These are phyloP conservation scores for Sebastes elongatus DNA, from an alignment of 2,797 vertebrate genomes.

Conservation along the genomic window DNA sequence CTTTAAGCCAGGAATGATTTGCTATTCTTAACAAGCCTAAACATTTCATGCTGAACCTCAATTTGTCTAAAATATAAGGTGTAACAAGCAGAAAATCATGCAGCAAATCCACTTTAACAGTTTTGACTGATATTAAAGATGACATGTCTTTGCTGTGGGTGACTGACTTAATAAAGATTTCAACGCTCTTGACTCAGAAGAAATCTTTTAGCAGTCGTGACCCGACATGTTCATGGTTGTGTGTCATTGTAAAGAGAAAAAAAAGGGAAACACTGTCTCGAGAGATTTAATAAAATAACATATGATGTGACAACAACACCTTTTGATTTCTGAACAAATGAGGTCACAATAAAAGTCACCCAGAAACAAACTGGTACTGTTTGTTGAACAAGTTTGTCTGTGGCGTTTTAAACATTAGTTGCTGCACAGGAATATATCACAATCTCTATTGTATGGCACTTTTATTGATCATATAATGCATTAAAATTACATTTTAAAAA, in stretches of 20 bases:
- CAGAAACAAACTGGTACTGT: background rate
- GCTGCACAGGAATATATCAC: background rate
- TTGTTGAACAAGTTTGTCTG: background rate
- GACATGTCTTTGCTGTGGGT: conserved; percentile 17
- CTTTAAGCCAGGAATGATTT: conserved; percentile 51
- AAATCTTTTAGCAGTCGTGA: conserved; percentile 9
- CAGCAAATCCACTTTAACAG: conserved; percentile 28
- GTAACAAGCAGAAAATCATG: conserved; percentile 46
- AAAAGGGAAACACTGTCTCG: background rate
- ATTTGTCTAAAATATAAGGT: conserved; percentile 33
- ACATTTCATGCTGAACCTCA: conserved; percentile 35
- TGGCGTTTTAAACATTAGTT: background rate
- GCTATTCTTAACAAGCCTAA: conserved; percentile 30
- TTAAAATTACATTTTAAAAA: background rate
- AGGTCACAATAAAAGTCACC: background rate
- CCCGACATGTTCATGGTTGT: background rate
- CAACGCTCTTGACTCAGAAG: conserved; percentile 23
- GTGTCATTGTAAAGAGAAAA: background rate
- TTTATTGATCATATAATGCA: background rate
- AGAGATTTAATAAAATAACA: background rate
- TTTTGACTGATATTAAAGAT: conserved; percentile 28
- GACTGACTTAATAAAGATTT: conserved; percentile 16
- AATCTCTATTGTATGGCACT: background rate
- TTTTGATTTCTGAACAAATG: background rate
- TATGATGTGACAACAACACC: background rate